Evolutionary conservation across 2,113 vertebrate genomes (phyloP).

Genomic region (Brachyhypopomus gauderio): DNA sequence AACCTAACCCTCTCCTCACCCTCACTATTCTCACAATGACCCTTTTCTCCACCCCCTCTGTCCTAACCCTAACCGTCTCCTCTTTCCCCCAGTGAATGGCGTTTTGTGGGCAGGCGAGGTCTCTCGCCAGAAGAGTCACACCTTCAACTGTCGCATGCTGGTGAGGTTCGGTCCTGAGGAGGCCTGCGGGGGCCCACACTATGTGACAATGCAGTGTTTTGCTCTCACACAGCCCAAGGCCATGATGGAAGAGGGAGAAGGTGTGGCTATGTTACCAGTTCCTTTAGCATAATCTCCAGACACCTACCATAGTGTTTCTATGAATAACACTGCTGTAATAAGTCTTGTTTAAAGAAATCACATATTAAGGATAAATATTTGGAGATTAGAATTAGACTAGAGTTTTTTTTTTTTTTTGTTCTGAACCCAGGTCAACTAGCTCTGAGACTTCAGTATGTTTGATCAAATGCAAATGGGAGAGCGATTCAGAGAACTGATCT

Average conservation of each 20-base stretch:
- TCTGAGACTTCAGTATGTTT: too few species aligned
- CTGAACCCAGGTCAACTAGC: too few species aligned
- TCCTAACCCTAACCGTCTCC: neutral
- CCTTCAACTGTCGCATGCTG: slow-evolving; percentile 96
- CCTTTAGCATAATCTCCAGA: too few species aligned
- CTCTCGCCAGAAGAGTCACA: slow-evolving; percentile 92
- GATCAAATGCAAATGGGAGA: too few species aligned
- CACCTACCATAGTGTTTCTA: too few species aligned
- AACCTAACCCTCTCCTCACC: neutral
- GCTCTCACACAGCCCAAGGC: slow-evolving; percentile 94
- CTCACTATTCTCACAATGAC: too few species aligned
- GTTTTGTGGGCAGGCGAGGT: slow-evolving; percentile 89
- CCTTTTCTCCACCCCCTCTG: neutral
- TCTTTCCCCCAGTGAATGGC: slow-evolving; percentile 72
- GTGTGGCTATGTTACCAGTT: slow-evolving; percentile 61
- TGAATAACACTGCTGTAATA: too few species aligned
- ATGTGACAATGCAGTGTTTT: slow-evolving; percentile 98
- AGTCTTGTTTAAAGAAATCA: too few species aligned
- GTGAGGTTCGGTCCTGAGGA: slow-evolving; percentile 86
- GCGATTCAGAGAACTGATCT: too few species aligned
- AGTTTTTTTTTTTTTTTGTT: too few species aligned
- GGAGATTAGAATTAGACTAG: too few species aligned
- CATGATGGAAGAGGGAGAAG: slow-evolving; percentile 98
- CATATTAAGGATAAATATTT: too few species aligned
- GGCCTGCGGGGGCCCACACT: slow-evolving; percentile 76